A percentile compares a stretch with the other conserved stretches of the same genome.
Conservation (phyloP, 2,113 vertebrate species). For the Illadopsis cleaveri region DNA sequence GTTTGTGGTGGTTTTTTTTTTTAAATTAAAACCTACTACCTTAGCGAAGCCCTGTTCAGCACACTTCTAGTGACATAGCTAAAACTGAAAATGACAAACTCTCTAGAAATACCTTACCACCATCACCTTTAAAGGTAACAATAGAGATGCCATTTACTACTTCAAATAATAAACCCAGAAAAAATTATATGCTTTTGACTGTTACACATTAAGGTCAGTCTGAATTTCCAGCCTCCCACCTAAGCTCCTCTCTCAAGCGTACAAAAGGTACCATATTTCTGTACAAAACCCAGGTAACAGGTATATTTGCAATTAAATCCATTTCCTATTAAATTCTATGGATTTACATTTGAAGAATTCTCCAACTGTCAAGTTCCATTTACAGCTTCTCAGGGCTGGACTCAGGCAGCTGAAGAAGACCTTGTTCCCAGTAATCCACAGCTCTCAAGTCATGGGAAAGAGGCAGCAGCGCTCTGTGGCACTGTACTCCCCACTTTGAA, state of each 20-base stretch:
- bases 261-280: background rate
- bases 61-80: background rate
- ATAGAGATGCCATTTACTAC: background rate
- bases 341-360: background rate
- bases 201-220: background rate
- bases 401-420: rapidly evolving
- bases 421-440: background rate
- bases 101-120: background rate
- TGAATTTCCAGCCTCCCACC: background rate
- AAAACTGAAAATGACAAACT: background rate
- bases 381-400: background rate
- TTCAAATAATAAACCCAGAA: background rate
- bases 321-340: background rate
- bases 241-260: background rate
- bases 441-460: background rate
- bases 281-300: background rate
- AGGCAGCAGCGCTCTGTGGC: rapidly evolving
- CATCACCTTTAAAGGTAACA: background rate
- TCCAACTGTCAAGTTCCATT: background rate
- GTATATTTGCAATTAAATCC: background rate
- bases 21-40: background rate
- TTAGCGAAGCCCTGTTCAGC: background rate
- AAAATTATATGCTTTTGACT: background rate
- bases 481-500: background rate
- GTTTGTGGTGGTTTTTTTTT: background rate